Conservation (phyloP, 2,888 invertebrate genomes). For the Cephus nigrinus region DNA sequence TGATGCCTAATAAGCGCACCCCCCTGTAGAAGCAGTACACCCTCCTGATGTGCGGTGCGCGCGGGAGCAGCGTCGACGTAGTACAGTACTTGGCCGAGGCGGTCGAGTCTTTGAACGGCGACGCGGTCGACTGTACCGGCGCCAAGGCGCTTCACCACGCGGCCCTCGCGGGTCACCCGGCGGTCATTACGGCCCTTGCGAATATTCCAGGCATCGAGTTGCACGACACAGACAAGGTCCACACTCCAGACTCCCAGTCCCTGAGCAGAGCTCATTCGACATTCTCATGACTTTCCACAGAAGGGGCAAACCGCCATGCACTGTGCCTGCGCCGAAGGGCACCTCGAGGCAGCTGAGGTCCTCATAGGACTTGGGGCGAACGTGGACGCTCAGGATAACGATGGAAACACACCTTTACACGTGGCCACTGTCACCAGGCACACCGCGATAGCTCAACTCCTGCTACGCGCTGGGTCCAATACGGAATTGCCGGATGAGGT, state of each 20-base stretch:
- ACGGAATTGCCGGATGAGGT: slow-evolving; percentile 70
- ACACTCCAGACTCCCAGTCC: slow-evolving; percentile 15
- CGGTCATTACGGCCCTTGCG: slow-evolving; percentile 74
- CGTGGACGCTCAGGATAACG: slow-evolving; percentile 76
- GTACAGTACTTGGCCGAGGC: slow-evolving; percentile 70
- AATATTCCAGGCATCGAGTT: slow-evolving; percentile 71
- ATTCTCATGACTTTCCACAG: slow-evolving; percentile 55
- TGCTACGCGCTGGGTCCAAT: slow-evolving; percentile 76
- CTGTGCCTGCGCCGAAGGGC: slow-evolving; percentile 77
- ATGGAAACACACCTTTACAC: slow-evolving; percentile 81
- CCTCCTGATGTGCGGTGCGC: slow-evolving; percentile 81
- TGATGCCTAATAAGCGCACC: no score
- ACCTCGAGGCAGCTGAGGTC: slow-evolving; percentile 72
- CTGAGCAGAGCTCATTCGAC: no score
- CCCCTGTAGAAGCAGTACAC: slow-evolving; percentile 75
- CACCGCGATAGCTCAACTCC: slow-evolving; percentile 76
- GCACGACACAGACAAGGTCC: slow-evolving; percentile 78
- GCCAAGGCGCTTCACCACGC: slow-evolving; percentile 83
- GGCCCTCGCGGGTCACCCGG: slow-evolving; percentile 77
- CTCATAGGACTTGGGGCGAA: slow-evolving; percentile 74
- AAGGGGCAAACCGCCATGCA: slow-evolving; percentile 77
- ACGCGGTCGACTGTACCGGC: slow-evolving; percentile 75
- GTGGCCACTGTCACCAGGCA: slow-evolving; percentile 81
- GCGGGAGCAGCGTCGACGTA: slow-evolving; percentile 75
- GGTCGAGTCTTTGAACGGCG: slow-evolving; percentile 72